A percentile compares a stretch with the other conserved stretches of the same genome.
These are phyloP conservation scores for Phorcus lineatus DNA, from an alignment of 2,888 invertebrate genomes.

Conservation along the genomic window DNA sequence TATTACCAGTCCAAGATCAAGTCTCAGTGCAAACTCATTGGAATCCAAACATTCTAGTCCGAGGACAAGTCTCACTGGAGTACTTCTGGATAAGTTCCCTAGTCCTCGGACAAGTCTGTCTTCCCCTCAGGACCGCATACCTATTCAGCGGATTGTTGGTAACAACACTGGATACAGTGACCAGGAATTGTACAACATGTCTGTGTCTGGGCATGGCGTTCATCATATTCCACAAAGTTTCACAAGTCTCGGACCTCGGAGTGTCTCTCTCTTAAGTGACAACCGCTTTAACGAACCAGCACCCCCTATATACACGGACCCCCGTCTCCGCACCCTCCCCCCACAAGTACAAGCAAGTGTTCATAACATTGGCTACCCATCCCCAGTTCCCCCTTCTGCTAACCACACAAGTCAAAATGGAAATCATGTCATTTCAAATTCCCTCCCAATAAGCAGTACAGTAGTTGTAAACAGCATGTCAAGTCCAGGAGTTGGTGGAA, in stretches of 20 bases:
- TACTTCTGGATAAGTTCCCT: constrained; percentile 70
- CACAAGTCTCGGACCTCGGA: constrained; percentile 43
- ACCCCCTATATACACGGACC: constrained; percentile 60
- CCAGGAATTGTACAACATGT: constrained; percentile 31
- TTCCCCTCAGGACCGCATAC: constrained; percentile 52
- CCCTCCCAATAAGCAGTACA: constrained; percentile 10
- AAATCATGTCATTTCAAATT: constrained; percentile 25
- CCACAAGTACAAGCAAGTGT: constrained; percentile 47
- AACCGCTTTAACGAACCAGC: constrained; percentile 66
- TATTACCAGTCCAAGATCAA: constrained; percentile 67
- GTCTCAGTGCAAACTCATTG: constrained; percentile 75
- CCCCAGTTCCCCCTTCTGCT: background rate
- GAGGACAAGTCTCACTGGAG: constrained; percentile 66
- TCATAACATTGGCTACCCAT: constrained; percentile 26
- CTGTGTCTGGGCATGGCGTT: constrained; percentile 40
- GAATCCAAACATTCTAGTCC: constrained; percentile 78
- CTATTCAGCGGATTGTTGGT: constrained; percentile 34
- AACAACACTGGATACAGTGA: constrained; percentile 28
- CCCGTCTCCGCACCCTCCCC: constrained; percentile 53
- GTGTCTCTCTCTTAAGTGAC: constrained; percentile 49
- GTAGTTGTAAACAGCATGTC: constrained; percentile 21
- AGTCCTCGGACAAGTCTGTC: constrained; percentile 76
- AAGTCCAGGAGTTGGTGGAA: background rate
- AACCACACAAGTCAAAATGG: constrained; percentile 31
- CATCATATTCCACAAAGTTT: constrained; percentile 45